Evolutionary conservation across 2,797 vertebrate species (phyloP), one percentile per base, ranked within the genome.

Genomic region (Acanthurus leucopareius): DNA sequence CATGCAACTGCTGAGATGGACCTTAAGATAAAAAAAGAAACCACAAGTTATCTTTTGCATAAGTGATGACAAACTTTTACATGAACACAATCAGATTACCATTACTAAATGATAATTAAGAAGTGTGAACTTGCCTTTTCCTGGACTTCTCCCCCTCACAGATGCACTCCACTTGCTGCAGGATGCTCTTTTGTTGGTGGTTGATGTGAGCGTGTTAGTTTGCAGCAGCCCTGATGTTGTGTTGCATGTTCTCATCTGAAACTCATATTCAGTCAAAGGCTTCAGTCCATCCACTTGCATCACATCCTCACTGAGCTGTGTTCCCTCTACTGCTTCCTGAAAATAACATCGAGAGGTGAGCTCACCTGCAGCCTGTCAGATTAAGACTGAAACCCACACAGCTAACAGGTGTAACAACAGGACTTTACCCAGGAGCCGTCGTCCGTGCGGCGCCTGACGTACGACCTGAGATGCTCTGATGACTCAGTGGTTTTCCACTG

Each of bases 91-190:
- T 63, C 44, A 59, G 14, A 67, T 8, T 6, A 0, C 0, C 3
- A 57, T 7, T 22, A 11, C 11, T 22, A 9, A 10, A 44, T 13
- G 9, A 19, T 44, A 28, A 54, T 1, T 25, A 52, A 11, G 3
- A 62, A n/a, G 4, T 22, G n/a, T 44, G 4, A 32, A 9, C 73
- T 80, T 79, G 96, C 98, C 96, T 93, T 91, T 95, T 79, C 94
- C 95, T 1, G 97, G 96, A 53, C 94, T 97, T 60, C 4, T 91
- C 63, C 85, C 91, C 17, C 3, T 42, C 52, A 94, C 80, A 0
- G 93, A 82, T 1, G 54, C 3, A 80, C 96, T 97, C 98, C 98
- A 99, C 51, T 82, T 22, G 75, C 97, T 98, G 95, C 97, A 97
- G 64, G 89, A 16, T 0, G 19, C 40, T 48, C 45, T 77, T 0